phyloP scores from a whole-genome alignment of 2,888 invertebrate genomes.

The Pammene fasciana region DNA sequence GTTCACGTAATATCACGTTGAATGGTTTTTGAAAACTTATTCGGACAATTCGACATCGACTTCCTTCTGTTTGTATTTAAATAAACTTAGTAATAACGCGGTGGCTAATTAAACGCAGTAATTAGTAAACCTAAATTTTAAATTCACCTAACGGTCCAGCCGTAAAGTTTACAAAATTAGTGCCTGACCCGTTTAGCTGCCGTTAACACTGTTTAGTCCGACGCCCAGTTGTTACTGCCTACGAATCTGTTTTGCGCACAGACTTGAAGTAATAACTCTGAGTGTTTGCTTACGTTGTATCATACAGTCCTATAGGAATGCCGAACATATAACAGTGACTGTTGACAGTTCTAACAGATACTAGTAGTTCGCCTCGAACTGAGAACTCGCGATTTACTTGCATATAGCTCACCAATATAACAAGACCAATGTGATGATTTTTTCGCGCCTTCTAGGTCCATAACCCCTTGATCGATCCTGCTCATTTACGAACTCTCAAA shows the following conservation, averaged over 20 bases:
- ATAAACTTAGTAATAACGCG: not conserved
- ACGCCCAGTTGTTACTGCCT: slow-evolving; percentile 30
- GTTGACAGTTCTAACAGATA: not conserved
- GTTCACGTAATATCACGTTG: too few species aligned
- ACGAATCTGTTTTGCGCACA: slow-evolving; percentile 28
- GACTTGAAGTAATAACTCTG: slow-evolving; percentile 19
- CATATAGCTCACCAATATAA: too few species aligned
- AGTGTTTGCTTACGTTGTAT: slow-evolving; percentile 22
- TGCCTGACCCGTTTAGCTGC: slow-evolving; percentile 38
- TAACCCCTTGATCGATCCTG: too few species aligned
- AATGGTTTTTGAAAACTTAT: too few species aligned
- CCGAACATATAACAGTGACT: not conserved
- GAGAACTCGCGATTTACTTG: too few species aligned
- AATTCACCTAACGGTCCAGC: slow-evolving; percentile 18
- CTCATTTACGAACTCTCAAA: too few species aligned
- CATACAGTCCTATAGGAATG: slow-evolving; percentile 2
- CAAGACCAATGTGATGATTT: too few species aligned
- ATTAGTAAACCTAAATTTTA: slow-evolving; percentile 20
- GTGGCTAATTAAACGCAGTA: slow-evolving; percentile 2
- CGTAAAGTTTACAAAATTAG: slow-evolving; percentile 39
- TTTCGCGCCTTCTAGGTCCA: too few species aligned
- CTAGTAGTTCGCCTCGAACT: too few species aligned
- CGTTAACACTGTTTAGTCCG: slow-evolving; percentile 36
- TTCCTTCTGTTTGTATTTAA: not conserved
- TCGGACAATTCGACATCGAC: too few species aligned